Conservation (phyloP, 2,797 vertebrate genomes). For the Neoniphon sammara region DNA sequence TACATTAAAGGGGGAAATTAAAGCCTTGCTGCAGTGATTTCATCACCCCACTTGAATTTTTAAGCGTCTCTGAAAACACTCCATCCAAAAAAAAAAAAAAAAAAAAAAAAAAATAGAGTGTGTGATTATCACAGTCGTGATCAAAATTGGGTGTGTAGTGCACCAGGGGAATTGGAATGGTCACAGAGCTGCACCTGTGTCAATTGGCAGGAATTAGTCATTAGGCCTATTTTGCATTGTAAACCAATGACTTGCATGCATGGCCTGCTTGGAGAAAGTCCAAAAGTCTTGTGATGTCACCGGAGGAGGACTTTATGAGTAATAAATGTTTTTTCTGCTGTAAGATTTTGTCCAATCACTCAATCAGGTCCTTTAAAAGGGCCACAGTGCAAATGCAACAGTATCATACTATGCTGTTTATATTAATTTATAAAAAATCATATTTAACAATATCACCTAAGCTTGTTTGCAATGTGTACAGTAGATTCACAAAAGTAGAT, state of each 20-base stretch:
- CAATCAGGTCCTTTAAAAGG: too few species aligned
- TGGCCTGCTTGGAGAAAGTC: too few species aligned
- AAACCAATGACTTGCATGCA: too few species aligned
- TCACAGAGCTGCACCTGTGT: too few species aligned
- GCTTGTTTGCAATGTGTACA: neutral
- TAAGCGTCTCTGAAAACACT: constrained; percentile 1
- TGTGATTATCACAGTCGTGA: neutral
- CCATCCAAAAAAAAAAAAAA: neutral
- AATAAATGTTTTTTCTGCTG: neutral
- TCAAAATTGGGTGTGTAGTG: neutral
- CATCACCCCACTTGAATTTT: constrained; percentile 16
- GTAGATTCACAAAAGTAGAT: constrained; percentile 12
- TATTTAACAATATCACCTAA: neutral
- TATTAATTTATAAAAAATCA: neutral
- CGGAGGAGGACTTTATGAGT: too few species aligned
- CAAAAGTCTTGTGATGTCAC: too few species aligned
- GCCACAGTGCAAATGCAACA: too few species aligned
- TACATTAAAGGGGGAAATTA: constrained; percentile 48
- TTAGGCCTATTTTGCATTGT: too few species aligned
- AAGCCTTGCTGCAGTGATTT: constrained; percentile 14
- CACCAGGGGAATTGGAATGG: too few species aligned
- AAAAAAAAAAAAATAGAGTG: too few species aligned
- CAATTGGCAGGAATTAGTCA: too few species aligned
- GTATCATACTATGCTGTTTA: neutral
- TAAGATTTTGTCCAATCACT: too few species aligned